These are phyloP conservation scores for Lordiphosa fenestrarum DNA, from an alignment of 2,888 invertebrate species.

Conservation along the genomic window DNA sequence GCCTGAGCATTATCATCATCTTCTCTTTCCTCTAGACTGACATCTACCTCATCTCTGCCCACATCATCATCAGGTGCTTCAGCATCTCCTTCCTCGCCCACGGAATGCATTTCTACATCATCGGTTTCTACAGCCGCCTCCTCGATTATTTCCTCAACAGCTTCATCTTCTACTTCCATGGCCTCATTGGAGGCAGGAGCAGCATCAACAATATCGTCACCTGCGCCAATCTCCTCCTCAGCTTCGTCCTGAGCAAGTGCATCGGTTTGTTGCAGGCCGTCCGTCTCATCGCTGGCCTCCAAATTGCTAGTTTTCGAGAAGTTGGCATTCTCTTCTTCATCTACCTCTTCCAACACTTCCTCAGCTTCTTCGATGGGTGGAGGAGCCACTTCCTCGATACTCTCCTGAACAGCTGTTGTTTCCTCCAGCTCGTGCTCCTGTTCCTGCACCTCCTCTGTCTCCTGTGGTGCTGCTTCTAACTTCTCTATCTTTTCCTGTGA, in stretches of 20 bases:
- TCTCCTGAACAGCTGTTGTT: conserved; percentile 4
- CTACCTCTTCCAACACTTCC: conserved; percentile 12
- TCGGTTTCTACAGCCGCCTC: conserved; percentile 35
- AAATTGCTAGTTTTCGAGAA: conserved; percentile 29
- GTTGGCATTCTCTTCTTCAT: conserved; percentile 14
- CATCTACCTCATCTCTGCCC: conserved; percentile 56
- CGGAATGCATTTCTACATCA: conserved; percentile 62
- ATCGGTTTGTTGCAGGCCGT: conserved; percentile 37
- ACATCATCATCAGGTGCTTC: conserved; percentile 29
- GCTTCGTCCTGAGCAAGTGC: conserved; percentile 58
- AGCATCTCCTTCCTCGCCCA: conserved; percentile 32
- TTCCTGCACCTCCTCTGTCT: conserved; percentile 9
- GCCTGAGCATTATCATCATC: conserved; percentile 20
- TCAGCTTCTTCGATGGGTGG: conserved; percentile 9
- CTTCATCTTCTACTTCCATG: conserved; percentile 50
- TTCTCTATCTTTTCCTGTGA: conserved; percentile 56
- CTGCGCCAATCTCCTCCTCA: conserved; percentile 65
- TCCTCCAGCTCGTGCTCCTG: conserved; percentile 10
- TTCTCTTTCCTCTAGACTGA: conserved; percentile 37
- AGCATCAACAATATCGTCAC: conserved; percentile 72
- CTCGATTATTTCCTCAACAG: conserved; percentile 23
- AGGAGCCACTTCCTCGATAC: conserved; percentile 6
- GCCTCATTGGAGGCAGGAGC: conserved; percentile 49
- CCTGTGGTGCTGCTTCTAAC: neutral
- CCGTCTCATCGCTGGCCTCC: conserved; percentile 38